Base-by-base conservation (phyloP, 1,140 invertebrate species). In the Papilio glaucus region DNA sequence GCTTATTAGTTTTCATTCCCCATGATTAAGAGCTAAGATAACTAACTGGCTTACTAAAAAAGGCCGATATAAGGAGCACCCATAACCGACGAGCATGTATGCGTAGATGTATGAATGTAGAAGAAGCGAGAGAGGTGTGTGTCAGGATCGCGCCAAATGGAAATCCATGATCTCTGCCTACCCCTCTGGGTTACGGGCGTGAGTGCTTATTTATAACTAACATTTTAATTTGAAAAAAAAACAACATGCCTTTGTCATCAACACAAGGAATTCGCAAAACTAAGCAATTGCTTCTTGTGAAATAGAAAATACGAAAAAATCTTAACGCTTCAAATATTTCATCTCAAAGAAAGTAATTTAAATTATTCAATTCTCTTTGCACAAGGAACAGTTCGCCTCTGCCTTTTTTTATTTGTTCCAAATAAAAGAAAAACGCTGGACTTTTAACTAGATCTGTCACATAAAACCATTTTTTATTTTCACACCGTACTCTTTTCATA, bases 301-400 rank as follows among this genome's bases (percentile, higher is more conserved):
- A 12, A 53, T 18, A 15, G 1, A 53, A 24, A 53, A 33, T 2
- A 33, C 29, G 9, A 53, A 21, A 49, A 15, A 8, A 53, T 24
- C 10, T 21, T 21, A 53, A 24, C 8, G 0, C 10, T 21, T 53
- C n/a, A 1, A 53, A 53, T 9, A 12, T 53, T 53, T 53, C 10
- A 53, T 8, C 21, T 10, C 49, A 53, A 53, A 53, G 49, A 18
- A 53, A 53, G 24, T 24, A 53, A 53, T 24, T 24, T 53, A 21
- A 53, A 53, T 24, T 53, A 53, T 53, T 53, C 49, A 21, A 53
- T 53, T 53, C 45, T 53, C 49, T 53, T 53, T 53, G 18, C 10
- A 49, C 15, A 9, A 49, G n/a, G 21, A 12, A 53, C 21, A 12
- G 49, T 53, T 53, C 10, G 7, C 7, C 21, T 24, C 24, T 24